These are phyloP conservation scores for Castor canadensis DNA, from an alignment of 2,113 vertebrate genomes.

Conservation along the genomic window DNA sequence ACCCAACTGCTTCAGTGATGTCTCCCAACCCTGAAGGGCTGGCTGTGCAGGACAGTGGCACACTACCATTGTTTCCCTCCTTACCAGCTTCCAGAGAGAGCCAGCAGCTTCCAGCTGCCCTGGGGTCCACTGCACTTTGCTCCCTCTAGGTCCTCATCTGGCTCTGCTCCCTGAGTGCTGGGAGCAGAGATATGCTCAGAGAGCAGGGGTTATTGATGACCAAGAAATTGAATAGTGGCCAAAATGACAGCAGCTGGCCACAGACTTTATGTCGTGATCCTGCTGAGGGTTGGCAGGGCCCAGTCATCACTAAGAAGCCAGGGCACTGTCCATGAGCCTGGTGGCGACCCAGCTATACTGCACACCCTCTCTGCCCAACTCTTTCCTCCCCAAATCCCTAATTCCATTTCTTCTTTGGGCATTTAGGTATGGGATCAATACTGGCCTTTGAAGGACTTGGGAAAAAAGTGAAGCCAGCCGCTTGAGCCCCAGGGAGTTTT, in stretches of 20 bases:
- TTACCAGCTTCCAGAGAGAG: background rate
- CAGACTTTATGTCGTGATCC: too few species aligned
- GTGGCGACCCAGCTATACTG: background rate
- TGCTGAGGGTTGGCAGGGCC: background rate
- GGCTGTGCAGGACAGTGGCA: background rate
- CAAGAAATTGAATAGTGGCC: background rate
- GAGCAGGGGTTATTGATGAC: background rate
- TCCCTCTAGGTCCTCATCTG: background rate
- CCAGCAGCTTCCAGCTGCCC: background rate
- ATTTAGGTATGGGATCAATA: background rate
- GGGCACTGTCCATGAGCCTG: background rate
- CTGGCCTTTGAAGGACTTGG: background rate
- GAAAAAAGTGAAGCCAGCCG: background rate
- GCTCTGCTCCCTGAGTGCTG: too few species aligned
- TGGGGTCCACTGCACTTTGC: background rate
- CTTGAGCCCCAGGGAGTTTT: background rate
- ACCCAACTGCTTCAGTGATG: background rate
- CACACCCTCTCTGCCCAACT: rapidly evolving
- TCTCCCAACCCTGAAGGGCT: background rate
- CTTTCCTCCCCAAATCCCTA: background rate
- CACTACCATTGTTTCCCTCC: background rate
- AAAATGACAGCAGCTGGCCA: background rate
- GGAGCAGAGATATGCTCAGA: background rate
- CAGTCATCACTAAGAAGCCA: rapidly evolving
- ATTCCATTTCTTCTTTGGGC: background rate